A percentile compares a stretch with the other conserved stretches of the same genome.
Conservation (phyloP, 1,140 invertebrate genomes). For the Aleiodes sp. region DNA sequence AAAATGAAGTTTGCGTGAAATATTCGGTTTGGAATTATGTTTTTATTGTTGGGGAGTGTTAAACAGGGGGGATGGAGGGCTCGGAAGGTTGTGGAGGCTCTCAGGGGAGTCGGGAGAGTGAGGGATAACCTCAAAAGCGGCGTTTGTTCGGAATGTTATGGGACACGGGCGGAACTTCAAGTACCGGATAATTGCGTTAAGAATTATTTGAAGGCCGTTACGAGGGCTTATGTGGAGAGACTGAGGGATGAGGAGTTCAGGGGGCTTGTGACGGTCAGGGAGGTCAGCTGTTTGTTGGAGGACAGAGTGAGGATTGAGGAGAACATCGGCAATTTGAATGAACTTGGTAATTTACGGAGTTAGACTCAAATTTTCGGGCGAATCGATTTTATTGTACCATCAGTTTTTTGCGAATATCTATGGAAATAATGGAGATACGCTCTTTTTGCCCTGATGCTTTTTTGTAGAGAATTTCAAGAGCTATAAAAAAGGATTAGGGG, state of each 20-base stretch:
- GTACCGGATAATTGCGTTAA: constrained; percentile 36
- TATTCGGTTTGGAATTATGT: no score
- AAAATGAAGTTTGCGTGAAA: no score
- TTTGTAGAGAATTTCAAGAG: no score
- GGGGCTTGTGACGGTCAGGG: constrained; percentile 46
- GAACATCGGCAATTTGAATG: constrained; percentile 61
- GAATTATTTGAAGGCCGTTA: constrained; percentile 47
- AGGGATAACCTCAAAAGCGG: constrained; percentile 8
- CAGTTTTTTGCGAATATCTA: no score
- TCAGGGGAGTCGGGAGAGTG: neutral
- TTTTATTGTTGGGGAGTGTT: no score
- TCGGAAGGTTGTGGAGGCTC: neutral
- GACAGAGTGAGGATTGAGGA: constrained; percentile 56
- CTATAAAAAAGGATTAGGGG: no score
- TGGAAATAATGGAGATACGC: no score
- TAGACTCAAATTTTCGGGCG: no score
- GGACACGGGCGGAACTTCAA: neutral
- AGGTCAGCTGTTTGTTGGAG: constrained; percentile 55
- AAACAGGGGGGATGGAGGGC: no score
- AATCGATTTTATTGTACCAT: no score
- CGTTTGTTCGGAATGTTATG: neutral
- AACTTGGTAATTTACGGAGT: constrained; percentile 63
- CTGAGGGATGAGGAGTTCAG: constrained; percentile 1
- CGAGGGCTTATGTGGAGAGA: constrained; percentile 33
- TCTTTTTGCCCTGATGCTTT: no score